phyloP scores from a whole-genome alignment of 2,113 vertebrate genomes.

The rat (Rattus norvegicus) region GRCr8 NC_086027.1:45591501-45592000 shows the following conservation, averaged over 20 bases:
- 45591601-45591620: no score
- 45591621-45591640: not conserved
- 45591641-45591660: not conserved
- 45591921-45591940: not conserved
- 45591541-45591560: not conserved
- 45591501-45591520: not conserved
- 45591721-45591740: not conserved
- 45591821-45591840: not conserved
- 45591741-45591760: not conserved
- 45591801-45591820: not conserved
- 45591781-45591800: not conserved
- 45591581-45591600: not conserved
- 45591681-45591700: not conserved
- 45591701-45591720: not conserved
- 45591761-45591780: not conserved
- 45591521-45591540: not conserved
- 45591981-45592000: not conserved
- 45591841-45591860: not conserved
- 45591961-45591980: not conserved
- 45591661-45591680: not conserved
- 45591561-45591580: not conserved
- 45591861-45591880: not conserved
- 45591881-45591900: not conserved
- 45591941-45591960: not conserved
- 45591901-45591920: not conserved